Evolutionary conservation across 2,888 invertebrate genomes (phyloP).

Genomic region (Scaptomyza polygonia): DNA sequence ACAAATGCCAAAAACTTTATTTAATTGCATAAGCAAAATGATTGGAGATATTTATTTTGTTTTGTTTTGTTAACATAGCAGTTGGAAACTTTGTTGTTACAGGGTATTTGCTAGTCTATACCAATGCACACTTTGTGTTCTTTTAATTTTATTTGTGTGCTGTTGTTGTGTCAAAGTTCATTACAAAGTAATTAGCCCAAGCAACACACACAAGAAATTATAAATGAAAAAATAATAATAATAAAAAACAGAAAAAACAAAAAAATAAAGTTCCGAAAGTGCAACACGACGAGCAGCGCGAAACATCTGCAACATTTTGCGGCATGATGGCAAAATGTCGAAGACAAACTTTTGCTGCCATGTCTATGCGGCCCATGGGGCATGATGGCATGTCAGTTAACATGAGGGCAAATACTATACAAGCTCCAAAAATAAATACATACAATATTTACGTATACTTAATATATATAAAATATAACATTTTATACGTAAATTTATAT

Average conservation of each 20-base stretch:
- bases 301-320: conserved; percentile 73
- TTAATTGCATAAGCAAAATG: no score
- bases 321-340: conserved; percentile 55
- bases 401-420: conserved; percentile 3
- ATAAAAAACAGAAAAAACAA: no score
- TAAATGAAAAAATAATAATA: conserved; percentile 28
- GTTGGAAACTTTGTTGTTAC: not conserved
- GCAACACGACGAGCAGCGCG: conserved; percentile 25
- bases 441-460: not conserved
- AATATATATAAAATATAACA: conserved; percentile 4
- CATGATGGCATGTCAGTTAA: conserved; percentile 45
- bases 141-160: not conserved
- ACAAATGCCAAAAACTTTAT: not conserved
- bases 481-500: not conserved
- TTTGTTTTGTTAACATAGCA: no score
- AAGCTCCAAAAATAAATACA: not conserved
- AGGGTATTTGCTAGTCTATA: not conserved
- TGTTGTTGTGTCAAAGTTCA: conserved; percentile 71
- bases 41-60: no score
- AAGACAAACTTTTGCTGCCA: conserved; percentile 68
- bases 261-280: conserved; percentile 38
- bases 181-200: conserved; percentile 81
- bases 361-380: conserved; percentile 19
- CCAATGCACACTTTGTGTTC: not conserved
- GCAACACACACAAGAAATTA: conserved; percentile 53